Percentiles rank a stretch among this genome's conserved stretches.
These are phyloP conservation scores for Rotaria magnacalcarata DNA, from an alignment of 2,888 invertebrate species.

Conservation along the genomic window DNA sequence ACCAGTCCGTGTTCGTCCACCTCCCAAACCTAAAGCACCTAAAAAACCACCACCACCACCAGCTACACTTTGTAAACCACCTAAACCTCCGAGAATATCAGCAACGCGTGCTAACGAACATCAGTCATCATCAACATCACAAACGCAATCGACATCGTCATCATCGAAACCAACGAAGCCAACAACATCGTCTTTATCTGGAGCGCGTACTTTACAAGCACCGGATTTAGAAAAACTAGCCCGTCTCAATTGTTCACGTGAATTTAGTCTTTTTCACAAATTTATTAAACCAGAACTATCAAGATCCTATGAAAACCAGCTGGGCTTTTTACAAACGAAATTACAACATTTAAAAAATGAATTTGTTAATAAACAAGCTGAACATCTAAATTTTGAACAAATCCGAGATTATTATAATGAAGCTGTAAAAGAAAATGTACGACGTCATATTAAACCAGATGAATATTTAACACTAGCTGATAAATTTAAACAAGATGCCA, in stretches of 20 bases:
- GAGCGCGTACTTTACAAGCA: not conserved
- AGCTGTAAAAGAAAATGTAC: not conserved
- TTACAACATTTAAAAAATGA: constrained; percentile 18
- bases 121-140: not conserved
- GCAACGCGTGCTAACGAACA: not conserved
- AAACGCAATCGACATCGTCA: not conserved
- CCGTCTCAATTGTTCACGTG: not conserved
- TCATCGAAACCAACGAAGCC: not conserved
- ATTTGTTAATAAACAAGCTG: constrained; percentile 26
- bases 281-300: not conserved
- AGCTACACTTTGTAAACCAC: not conserved
- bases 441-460: constrained; percentile 1
- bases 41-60: not conserved
- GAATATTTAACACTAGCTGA: constrained; percentile 13
- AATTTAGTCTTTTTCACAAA: constrained; percentile 16
- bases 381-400: constrained; percentile 1
- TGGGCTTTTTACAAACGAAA: not conserved
- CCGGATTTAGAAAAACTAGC: not conserved
- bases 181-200: not conserved
- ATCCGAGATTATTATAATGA: not conserved
- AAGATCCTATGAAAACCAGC: not conserved
- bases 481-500: constrained; percentile 1
- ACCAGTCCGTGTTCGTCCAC: not conserved
- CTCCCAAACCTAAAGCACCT: not conserved
- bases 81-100: not conserved